Conservation (phyloP, 2,113 vertebrate genomes). For the Mustela nigripes region DNA sequence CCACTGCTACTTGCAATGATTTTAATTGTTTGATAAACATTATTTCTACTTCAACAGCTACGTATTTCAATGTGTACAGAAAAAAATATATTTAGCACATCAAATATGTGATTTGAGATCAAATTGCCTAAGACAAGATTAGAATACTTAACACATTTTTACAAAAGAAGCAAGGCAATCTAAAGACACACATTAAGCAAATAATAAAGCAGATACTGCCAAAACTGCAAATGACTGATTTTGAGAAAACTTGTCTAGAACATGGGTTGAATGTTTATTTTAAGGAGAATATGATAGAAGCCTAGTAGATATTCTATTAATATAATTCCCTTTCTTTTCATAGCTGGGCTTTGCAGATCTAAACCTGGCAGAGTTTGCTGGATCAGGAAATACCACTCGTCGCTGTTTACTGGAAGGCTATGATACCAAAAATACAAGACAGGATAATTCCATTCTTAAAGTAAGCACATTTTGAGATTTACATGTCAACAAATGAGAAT, state of each 20-base stretch:
- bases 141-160: neutral
- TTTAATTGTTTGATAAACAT: neutral
- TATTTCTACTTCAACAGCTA: slow-evolving; percentile 5
- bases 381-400: slow-evolving; percentile 95
- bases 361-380: slow-evolving; percentile 98
- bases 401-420: slow-evolving; percentile 98
- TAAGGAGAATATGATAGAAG: slow-evolving; percentile 52
- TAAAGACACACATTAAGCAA: neutral
- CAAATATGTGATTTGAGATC: neutral
- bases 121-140: neutral
- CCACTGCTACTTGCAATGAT: neutral
- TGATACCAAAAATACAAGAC: slow-evolving; percentile 97
- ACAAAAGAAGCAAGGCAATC: neutral
- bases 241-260: slow-evolving; percentile 13
- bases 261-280: slow-evolving; percentile 56
- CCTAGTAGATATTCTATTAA: slow-evolving; percentile 72
- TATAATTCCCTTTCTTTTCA: slow-evolving; percentile 81
- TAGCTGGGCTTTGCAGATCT: slow-evolving; percentile 99
- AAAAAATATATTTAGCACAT: neutral
- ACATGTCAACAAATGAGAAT: neutral
- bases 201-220: neutral
- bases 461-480: slow-evolving; percentile 83
- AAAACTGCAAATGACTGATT: neutral
- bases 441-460: slow-evolving; percentile 99
- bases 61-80: neutral